Conservation (phyloP, 2,888 invertebrate species). For the Mythimna albipuncta region DNA sequence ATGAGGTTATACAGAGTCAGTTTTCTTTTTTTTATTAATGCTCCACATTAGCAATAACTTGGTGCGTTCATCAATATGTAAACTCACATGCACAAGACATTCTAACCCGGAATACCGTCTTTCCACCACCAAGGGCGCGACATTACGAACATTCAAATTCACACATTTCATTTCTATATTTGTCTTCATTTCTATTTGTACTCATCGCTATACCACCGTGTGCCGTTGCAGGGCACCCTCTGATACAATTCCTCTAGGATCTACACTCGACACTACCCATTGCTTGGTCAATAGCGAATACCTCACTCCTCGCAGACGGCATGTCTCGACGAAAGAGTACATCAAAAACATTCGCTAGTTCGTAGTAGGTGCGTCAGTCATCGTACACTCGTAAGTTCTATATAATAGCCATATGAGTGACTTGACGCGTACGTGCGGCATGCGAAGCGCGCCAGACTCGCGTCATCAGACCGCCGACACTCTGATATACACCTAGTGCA, state of each 20-base stretch:
- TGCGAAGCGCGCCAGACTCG: constrained; percentile 54
- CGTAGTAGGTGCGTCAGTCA: constrained; percentile 13
- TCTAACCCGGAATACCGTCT: too few species aligned
- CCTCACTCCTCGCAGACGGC: constrained; percentile 8
- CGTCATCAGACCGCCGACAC: constrained; percentile 42
- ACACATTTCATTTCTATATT: too few species aligned
- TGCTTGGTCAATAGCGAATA: not conserved
- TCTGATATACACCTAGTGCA: not conserved
- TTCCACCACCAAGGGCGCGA: too few species aligned
- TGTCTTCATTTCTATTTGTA: too few species aligned
- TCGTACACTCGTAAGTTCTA: not conserved
- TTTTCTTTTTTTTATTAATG: too few species aligned
- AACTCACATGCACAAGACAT: too few species aligned
- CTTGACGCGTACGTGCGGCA: constrained; percentile 35
- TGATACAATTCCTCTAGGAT: not conserved
- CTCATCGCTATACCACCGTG: too few species aligned
- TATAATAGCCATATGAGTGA: not conserved
- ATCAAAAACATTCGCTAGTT: constrained; percentile 22
- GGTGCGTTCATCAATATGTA: too few species aligned
- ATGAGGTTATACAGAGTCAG: too few species aligned
- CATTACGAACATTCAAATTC: too few species aligned
- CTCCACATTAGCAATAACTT: too few species aligned
- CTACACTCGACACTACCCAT: not conserved
- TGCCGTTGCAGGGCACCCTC: too few species aligned
- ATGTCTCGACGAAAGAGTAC: constrained; percentile 9